These are phyloP conservation scores for Tapera naevia DNA, from an alignment of 2,797 vertebrate species.

Conservation along the genomic window DNA sequence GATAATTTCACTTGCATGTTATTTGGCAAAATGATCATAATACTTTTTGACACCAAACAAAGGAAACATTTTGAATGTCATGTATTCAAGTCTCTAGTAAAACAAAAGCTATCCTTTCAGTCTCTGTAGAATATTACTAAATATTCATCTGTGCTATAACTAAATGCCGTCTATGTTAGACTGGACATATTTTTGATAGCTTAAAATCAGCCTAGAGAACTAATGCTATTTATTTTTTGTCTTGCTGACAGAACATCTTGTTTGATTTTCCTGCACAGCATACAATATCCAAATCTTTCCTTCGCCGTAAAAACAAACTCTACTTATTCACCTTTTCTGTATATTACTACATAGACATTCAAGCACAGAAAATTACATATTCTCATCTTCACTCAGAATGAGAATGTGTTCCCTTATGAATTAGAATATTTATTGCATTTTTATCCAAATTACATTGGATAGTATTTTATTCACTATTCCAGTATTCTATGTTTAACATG, in stretches of 20 bases:
- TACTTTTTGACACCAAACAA: constrained; percentile 42
- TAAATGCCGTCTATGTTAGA: constrained; percentile 63
- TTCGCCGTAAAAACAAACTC: constrained; percentile 6
- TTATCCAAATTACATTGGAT: neutral
- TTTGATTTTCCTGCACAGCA: constrained; percentile 43
- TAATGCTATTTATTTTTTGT: constrained; percentile 64
- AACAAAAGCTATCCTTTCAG: constrained; percentile 38
- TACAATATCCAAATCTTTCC: constrained; percentile 11
- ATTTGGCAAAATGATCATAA: constrained; percentile 36
- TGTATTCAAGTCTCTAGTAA: constrained; percentile 19
- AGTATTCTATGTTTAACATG: neutral
- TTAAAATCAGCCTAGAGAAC: constrained; percentile 47
- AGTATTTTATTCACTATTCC: neutral
- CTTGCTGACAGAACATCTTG: constrained; percentile 48
- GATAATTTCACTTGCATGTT: constrained; percentile 7
- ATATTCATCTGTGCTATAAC: constrained; percentile 50
- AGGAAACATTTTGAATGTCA: constrained; percentile 57
- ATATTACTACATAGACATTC: neutral
- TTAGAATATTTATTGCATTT: neutral
- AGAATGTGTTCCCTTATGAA: neutral
- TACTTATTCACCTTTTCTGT: constrained; percentile 2
- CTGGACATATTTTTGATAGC: constrained; percentile 61
- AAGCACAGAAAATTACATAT: neutral
- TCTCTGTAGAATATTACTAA: constrained; percentile 51
- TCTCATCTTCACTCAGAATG: neutral